These are phyloP conservation scores for Alsophila aescularia DNA, from an alignment of 2,888 invertebrate genomes.

Conservation along the genomic window DNA sequence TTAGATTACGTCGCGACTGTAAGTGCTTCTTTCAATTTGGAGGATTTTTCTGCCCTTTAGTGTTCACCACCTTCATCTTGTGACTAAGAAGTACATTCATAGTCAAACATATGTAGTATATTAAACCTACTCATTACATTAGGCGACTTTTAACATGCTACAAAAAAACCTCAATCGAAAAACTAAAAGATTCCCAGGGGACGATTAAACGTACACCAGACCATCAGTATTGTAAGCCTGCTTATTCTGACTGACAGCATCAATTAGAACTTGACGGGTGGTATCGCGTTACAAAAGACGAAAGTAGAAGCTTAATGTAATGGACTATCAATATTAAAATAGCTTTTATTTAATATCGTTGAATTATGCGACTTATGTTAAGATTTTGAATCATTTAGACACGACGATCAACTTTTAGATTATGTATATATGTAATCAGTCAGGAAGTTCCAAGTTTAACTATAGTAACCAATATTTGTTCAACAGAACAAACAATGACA, in stretches of 20 bases:
- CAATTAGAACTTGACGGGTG: constrained; percentile 80
- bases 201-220: constrained; percentile 59
- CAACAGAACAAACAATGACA: too few species aligned
- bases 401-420: constrained; percentile 24
- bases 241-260: constrained; percentile 81
- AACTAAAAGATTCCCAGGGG: constrained; percentile 56
- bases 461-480: too few species aligned
- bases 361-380: constrained; percentile 30
- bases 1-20: too few species aligned
- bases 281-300: constrained; percentile 77
- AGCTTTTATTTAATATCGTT: constrained; percentile 57
- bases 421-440: constrained; percentile 28
- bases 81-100: background rate
- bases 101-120: background rate
- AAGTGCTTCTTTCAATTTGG: too few species aligned
- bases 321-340: constrained; percentile 76
- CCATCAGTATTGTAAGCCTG: constrained; percentile 51
- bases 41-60: background rate
- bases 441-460: background rate
- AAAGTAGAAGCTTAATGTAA: constrained; percentile 69
- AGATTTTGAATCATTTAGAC: constrained; percentile 26
- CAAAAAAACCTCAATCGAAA: constrained; percentile 48
- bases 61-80: background rate
- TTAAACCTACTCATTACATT: constrained; percentile 6
- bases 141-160: constrained; percentile 12